phyloP scores from a whole-genome alignment of 2,797 vertebrate species.

The Coccyzus lansbergi region DNA sequence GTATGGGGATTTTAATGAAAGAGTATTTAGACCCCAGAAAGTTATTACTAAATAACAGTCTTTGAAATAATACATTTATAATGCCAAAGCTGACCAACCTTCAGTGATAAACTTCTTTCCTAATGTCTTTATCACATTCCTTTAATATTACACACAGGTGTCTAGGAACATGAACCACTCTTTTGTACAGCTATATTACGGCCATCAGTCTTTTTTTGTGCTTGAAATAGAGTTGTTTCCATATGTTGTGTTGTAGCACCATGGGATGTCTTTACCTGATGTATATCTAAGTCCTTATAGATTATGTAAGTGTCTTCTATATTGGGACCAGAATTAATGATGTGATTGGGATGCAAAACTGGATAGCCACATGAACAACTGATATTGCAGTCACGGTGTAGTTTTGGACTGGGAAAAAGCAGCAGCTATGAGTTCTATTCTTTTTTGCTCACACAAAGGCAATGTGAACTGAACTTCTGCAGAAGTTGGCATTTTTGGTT shows the following conservation, averaged over 20 bases:
- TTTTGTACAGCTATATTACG: not conserved
- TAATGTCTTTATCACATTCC: not conserved
- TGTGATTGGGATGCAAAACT: not conserved
- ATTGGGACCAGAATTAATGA: constrained; percentile 40
- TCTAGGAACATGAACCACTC: not conserved
- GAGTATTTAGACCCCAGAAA: not conserved
- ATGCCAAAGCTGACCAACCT: not conserved
- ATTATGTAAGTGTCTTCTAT: not conserved
- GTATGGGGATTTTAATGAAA: not conserved
- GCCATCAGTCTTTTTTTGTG: not conserved
- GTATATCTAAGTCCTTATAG: not conserved
- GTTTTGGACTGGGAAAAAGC: not conserved
- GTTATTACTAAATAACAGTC: not conserved
- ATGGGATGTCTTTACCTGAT: not conserved
- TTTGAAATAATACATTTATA: not conserved
- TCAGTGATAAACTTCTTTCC: not conserved
- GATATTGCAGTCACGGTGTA: not conserved
- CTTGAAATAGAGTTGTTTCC: constrained; percentile 10
- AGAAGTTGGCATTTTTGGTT: constrained; percentile 52
- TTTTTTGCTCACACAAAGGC: not conserved
- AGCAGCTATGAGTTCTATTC: not conserved
- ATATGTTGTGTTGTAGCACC: not conserved
- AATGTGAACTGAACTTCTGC: not conserved
- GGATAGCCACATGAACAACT: not conserved
- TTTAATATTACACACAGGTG: not conserved